Percentiles rank a stretch among this genome's conserved stretches.
Evolutionary conservation across 2,113 vertebrate species (phyloP).

Genomic region (Puntigrus tetrazona): DNA sequence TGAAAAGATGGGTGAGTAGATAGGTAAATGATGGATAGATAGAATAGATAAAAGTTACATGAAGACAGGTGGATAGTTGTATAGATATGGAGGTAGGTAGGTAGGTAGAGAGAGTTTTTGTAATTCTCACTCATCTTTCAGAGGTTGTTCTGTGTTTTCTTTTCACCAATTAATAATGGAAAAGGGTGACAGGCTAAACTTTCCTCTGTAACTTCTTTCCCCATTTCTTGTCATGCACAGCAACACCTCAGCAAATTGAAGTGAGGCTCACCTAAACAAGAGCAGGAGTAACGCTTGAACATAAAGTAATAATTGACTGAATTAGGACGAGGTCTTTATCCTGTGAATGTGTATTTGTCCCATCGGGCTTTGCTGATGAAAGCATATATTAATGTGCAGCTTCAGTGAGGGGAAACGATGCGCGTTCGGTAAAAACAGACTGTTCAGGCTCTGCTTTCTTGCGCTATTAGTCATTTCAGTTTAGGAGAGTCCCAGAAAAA

Average conservation of each 20-base stretch:
- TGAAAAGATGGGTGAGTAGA: background rate
- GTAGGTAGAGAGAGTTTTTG: background rate
- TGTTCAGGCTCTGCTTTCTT: background rate
- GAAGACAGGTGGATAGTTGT: background rate
- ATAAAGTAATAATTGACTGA: slow-evolving; percentile 15
- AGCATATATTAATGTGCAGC: background rate
- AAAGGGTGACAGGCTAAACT: background rate
- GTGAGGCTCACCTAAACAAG: background rate
- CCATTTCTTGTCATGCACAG: background rate
- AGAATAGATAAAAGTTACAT: background rate
- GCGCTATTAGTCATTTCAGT: background rate
- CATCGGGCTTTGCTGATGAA: background rate
- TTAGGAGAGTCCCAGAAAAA: background rate
- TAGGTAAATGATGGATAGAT: background rate
- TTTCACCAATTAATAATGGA: background rate
- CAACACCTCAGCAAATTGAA: background rate
- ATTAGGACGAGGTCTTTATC: background rate
- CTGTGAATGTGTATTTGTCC: background rate
- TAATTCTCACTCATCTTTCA: background rate
- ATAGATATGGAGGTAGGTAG: background rate
- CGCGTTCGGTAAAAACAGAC: background rate
- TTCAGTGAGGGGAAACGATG: background rate
- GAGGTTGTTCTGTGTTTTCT: background rate
- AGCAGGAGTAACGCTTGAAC: background rate
- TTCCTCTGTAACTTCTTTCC: background rate